These are phyloP conservation scores for Pycnomerus fuliginosus DNA, from an alignment of 2,888 invertebrate genomes.

Conservation along the genomic window DNA sequence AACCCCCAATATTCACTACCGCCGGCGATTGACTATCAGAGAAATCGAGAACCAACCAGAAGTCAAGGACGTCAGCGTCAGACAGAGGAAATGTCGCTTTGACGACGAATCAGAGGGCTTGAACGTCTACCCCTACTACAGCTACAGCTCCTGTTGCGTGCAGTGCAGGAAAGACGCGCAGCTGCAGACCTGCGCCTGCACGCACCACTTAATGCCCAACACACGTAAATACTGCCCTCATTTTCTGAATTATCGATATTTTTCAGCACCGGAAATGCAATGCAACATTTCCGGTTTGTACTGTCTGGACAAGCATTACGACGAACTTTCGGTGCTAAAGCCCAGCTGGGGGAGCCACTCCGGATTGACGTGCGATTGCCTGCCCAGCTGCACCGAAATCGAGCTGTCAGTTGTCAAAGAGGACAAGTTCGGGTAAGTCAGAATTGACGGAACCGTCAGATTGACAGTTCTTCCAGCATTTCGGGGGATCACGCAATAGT, in stretches of 20 bases:
- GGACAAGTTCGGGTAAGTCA: conserved; percentile 47
- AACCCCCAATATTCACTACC: conserved; percentile 58
- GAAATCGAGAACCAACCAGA: conserved; percentile 70
- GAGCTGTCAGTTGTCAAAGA: conserved; percentile 66
- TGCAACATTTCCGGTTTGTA: conserved; percentile 67
- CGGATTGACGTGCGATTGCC: conserved; percentile 67
- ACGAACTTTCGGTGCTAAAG: conserved; percentile 64
- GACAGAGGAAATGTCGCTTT: conserved; percentile 71
- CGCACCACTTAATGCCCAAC: conserved; percentile 69
- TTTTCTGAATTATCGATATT: conserved; percentile 1
- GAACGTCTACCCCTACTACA: conserved; percentile 65
- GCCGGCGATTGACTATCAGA: conserved; percentile 46
- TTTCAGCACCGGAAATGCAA: conserved; percentile 53
- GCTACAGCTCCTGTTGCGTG: conserved; percentile 71
- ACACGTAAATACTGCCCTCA: conserved; percentile 51
- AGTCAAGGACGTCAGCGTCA: conserved; percentile 59
- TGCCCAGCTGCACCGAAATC: conserved; percentile 71
- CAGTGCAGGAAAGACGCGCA: conserved; percentile 69
- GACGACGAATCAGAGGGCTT: conserved; percentile 64
- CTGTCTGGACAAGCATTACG: conserved; percentile 63
- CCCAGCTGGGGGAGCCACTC: conserved; percentile 64
- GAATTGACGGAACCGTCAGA: background rate
- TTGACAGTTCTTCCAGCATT: conserved; percentile 35
- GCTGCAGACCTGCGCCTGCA: conserved; percentile 63
- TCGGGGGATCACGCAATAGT: conserved; percentile 50